A percentile compares a stretch with the other conserved stretches of the same genome.
These are phyloP conservation scores for Phortica magna DNA, from an alignment of 2,888 invertebrate genomes.

Conservation along the genomic window DNA sequence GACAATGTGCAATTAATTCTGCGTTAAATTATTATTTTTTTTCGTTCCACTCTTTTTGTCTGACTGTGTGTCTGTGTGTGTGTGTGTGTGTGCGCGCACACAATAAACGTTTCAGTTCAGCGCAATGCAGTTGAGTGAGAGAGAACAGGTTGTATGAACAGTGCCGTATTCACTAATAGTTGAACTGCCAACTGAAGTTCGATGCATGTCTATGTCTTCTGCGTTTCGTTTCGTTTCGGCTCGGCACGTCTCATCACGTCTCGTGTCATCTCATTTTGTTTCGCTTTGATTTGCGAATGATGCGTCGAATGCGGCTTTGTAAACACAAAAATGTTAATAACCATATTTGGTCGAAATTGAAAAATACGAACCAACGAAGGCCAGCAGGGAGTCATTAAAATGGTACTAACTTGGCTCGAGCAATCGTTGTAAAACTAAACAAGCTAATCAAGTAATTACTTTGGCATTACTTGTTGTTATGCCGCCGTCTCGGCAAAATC, in stretches of 20 bases:
- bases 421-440: neutral
- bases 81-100: neutral
- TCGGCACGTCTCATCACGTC: too few relatives aligned
- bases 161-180: too few relatives aligned
- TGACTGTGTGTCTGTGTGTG: too few relatives aligned
- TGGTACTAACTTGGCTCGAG: neutral
- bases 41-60: neutral
- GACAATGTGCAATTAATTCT: constrained; percentile 24
- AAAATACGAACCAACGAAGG: neutral
- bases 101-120: too few relatives aligned
- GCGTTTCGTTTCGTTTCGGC: too few relatives aligned
- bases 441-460: neutral
- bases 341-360: constrained; percentile 53
- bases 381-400: neutral
- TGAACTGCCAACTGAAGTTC: too few relatives aligned
- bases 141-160: too few relatives aligned
- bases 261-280: too few relatives aligned
- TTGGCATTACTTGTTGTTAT: neutral
- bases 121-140: too few relatives aligned
- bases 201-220: too few relatives aligned
- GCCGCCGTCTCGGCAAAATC: neutral
- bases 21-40: constrained; percentile 21
- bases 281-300: neutral
- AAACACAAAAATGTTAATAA: constrained; percentile 54
- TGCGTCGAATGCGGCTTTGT: neutral